Percentiles rank a stretch among this genome's conserved stretches.
Conservation (phyloP, 2,797 vertebrate genomes). For the Knipowitschia caucasica region DNA sequence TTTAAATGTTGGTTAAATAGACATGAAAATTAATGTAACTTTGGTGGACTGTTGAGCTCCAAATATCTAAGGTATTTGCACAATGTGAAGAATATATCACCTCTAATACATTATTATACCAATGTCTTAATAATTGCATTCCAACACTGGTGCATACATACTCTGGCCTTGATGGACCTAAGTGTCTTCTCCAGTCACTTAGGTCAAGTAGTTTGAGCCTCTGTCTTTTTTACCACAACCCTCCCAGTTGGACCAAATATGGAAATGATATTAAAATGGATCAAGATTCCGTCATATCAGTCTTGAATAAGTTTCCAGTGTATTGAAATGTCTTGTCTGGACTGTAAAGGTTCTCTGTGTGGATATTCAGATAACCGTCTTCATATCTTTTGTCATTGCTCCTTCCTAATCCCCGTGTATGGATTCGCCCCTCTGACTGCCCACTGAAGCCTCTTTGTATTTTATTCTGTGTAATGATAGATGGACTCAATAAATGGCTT, state of each 20-base stretch:
- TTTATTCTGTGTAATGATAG: conserved; percentile 33
- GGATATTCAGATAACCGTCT: conserved; percentile 30
- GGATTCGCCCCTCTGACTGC: conserved; percentile 31
- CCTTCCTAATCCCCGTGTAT: conserved; percentile 32
- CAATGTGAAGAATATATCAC: not conserved
- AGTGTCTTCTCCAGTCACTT: not conserved
- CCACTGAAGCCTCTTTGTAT: conserved; percentile 38
- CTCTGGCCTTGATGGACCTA: not conserved
- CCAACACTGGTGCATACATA: not conserved
- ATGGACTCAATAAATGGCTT: conserved; percentile 48
- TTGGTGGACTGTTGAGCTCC: too few species aligned
- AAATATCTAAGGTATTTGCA: too few species aligned
- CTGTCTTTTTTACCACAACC: not conserved
- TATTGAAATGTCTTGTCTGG: conserved; percentile 21
- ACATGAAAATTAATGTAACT: too few species aligned
- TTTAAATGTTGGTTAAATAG: too few species aligned
- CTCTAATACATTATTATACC: not conserved
- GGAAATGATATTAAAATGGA: not conserved
- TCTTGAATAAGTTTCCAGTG: not conserved
- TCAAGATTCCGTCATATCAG: not conserved
- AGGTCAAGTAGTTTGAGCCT: not conserved
- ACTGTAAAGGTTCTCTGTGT: conserved; percentile 18
- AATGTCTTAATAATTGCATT: not conserved
- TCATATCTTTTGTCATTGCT: conserved; percentile 45
- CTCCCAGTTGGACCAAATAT: not conserved